phyloP scores from a whole-genome alignment of 2,797 vertebrate species.

The Pterois miles region DNA sequence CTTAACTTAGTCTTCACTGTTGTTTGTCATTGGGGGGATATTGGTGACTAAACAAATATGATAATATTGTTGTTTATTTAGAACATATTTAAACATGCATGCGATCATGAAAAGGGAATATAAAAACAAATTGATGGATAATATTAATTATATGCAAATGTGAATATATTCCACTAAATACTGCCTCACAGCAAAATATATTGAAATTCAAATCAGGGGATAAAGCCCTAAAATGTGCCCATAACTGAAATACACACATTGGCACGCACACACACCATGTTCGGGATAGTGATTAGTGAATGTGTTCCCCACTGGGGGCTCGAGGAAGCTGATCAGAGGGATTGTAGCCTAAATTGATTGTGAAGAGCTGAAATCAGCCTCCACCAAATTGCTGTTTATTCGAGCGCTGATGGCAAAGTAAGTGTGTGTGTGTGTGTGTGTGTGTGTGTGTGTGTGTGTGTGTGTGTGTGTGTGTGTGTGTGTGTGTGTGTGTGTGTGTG shows the following conservation, averaged over 20 bases:
- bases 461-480: background rate
- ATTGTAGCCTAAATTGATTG: conserved; percentile 57
- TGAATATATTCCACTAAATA: conserved; percentile 28
- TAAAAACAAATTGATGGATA: conserved; percentile 30
- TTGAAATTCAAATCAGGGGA: conserved; percentile 53
- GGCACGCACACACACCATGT: background rate
- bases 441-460: background rate
- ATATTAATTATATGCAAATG: conserved; percentile 58
- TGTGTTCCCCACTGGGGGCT: conserved; percentile 22
- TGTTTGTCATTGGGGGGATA: background rate
- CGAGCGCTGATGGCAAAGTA: conserved; percentile 42
- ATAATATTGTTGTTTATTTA: conserved; percentile 44
- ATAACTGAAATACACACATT: conserved; percentile 2
- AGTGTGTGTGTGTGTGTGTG: conserved; percentile 30
- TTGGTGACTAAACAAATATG: conserved; percentile 40
- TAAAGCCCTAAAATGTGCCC: conserved; percentile 27
- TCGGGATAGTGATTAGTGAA: conserved; percentile 51
- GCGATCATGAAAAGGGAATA: conserved; percentile 35
- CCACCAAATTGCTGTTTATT: conserved; percentile 55
- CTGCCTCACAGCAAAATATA: conserved; percentile 45
- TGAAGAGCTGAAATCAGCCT: conserved; percentile 60
- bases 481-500: background rate
- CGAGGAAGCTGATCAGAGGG: conserved; percentile 55
- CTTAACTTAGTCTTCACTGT: background rate
- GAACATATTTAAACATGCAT: conserved; percentile 4